Base-by-base conservation (phyloP, 1,140 invertebrate species). In the Aradophagus sp. region DNA sequence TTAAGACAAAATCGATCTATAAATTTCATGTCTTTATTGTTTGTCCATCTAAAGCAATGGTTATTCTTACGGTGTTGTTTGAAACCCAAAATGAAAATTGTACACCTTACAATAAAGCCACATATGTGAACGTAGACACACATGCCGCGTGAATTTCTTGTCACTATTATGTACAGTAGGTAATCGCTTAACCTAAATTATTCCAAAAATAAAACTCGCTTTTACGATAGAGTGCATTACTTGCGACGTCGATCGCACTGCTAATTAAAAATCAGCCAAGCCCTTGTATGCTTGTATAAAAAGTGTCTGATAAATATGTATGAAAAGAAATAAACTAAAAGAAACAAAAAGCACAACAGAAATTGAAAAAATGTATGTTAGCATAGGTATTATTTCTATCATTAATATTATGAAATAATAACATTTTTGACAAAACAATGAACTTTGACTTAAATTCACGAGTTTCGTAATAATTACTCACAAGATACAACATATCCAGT, bases 171-270 rank as follows among this genome's bases (percentile, higher is more conserved):
- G 53, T 72, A 72, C 69, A 72, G 12, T 39, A 62, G 34, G 34
- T 71, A 53, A 53, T 72, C 16, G 26, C 56, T 59, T 72, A 72
- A 41, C 29, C 55, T 72, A 66, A 52, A 65, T 71, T 56, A 61
- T 50, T 66, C 47, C 41, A 61, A 66, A 72, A 72, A 71, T 71
- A 72, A 72, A 72, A 61, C 61, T 48, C 48, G 55, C 23, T 20
- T 50, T 55, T 16, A 32, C 27, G 38, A 58, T 34, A 52, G 36
- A 36, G 17, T 29, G 11, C 20, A 12, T 58, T 36, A 58, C 29
- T 38, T 45, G 39, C 38, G 34, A 53, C 45, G 34, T 38, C 13
- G 14, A 53, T 53, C 48, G 29, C 47, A 39, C 23, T 53, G 29
- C 39, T 45, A 32, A 52, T 68, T 31, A 59, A 50, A 53, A 53